phyloP scores from a whole-genome alignment of 1,140 invertebrate species.

The Penaeus japonicus region DNA sequence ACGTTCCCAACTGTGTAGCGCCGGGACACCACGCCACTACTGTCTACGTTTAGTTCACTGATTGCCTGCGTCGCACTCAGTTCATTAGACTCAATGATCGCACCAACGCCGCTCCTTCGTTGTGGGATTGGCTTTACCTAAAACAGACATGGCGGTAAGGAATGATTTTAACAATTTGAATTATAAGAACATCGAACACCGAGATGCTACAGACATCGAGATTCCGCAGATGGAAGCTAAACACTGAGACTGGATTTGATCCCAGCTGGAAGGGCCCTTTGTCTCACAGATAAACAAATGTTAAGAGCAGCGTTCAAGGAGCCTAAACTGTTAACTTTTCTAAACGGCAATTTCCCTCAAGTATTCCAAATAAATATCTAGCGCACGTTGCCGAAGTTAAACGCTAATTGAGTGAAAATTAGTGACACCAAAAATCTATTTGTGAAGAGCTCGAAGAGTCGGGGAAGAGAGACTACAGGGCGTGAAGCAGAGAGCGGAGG shows the following conservation, averaged over 20 bases:
- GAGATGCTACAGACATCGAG: background rate
- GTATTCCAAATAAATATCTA: no score
- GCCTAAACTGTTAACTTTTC: no score
- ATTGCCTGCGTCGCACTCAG: conserved; percentile 17
- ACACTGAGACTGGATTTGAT: background rate
- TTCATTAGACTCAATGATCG: background rate
- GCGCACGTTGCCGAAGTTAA: no score
- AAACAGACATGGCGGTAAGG: background rate
- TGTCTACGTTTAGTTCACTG: conserved; percentile 31
- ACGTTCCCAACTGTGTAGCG: conserved; percentile 28
- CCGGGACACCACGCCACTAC: background rate
- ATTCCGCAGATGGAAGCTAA: background rate
- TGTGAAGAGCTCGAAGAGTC: no score
- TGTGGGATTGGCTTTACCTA: conserved; percentile 16
- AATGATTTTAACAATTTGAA: background rate
- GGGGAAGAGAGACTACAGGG: no score
- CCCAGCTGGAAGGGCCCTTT: background rate
- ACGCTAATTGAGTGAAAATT: no score
- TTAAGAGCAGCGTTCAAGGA: no score
- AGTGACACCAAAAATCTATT: no score
- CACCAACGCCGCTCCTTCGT: conserved; percentile 25
- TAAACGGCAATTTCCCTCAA: no score
- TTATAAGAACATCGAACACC: conserved; percentile 38
- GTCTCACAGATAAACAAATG: background rate
- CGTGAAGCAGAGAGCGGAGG: no score